Evolutionary conservation across 2,797 vertebrate species (phyloP).

Genomic region (Neosilurus mollespiculum): DNA sequence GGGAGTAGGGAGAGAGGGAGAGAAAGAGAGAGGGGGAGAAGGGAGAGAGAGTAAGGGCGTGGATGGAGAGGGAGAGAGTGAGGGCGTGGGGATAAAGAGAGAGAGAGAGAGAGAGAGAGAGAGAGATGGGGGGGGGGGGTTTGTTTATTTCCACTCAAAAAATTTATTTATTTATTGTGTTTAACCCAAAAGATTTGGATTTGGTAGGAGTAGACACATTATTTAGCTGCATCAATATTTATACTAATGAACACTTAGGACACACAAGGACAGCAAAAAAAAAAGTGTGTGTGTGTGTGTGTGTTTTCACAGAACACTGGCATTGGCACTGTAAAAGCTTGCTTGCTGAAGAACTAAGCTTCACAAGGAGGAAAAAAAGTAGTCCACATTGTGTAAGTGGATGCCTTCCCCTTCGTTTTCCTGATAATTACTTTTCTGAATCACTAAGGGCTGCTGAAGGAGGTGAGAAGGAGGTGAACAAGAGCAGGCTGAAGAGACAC

Average conservation of each 20-base stretch:
- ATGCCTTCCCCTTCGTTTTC: slow-evolving; percentile 47
- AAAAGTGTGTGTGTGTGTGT: neutral
- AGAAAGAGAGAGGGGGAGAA: no score
- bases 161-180: no score
- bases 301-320: neutral
- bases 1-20: no score
- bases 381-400: slow-evolving; percentile 72
- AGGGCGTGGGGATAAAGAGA: no score
- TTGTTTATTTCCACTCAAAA: neutral
- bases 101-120: no score
- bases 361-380: slow-evolving; percentile 63
- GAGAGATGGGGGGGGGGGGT: neutral
- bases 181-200: neutral
- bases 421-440: slow-evolving; percentile 12
- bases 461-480: slow-evolving; percentile 20
- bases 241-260: neutral
- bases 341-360: neutral
- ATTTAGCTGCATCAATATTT: neutral
- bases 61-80: no score
- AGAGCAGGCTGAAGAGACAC: slow-evolving; percentile 17
- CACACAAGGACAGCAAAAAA: neutral
- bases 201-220: no score
- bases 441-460: slow-evolving; percentile 54
- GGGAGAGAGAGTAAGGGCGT: no score
- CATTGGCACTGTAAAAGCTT: neutral